Base-by-base conservation (phyloP, 2,888 invertebrate species). In the Branchellion lobata region DNA sequence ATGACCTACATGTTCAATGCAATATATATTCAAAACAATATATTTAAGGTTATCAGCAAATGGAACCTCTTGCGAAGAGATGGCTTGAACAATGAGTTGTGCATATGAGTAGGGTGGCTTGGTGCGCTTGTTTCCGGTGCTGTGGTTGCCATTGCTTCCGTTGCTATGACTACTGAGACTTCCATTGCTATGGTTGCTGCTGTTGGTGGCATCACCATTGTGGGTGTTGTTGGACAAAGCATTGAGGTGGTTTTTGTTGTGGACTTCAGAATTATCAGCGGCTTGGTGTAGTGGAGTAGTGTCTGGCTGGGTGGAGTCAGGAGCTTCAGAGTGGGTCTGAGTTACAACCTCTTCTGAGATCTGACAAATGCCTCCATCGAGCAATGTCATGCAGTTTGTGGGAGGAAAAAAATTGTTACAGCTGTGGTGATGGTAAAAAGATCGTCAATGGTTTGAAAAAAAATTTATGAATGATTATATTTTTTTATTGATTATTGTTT, bases 31-130 rank as follows among this genome's bases (percentile, higher is more conserved):
- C 47, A 47, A n/a, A n/a, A n/a, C n/a, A n/a, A n/a, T n/a, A n/a
- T n/a, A n/a, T n/a, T n/a, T n/a, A n/a, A n/a, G n/a, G n/a, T n/a
- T n/a, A n/a, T n/a, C n/a, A n/a, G n/a, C n/a, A n/a, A n/a, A n/a
- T n/a, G n/a, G 21, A 57, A 57, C 61, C 61, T 21, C 33, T 47
- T 81, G 81, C 33, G 95, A 95, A 24, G 95, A 94, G 84, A 98
- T 96, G 34, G 97, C 94, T 87, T 98, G 97, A 81, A 98, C 96
- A 85, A 98, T 98, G 82, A 98, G 91, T 90, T 98, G 97, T 83
- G 98, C 98, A 89, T 98, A 98, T 83, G 96, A 96, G 89, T 94
- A 98, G 18, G 97, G 97, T 78, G 98, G 97, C 81, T 88, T 88
- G 40, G 86, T 85, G 79, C 86, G 77, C 33, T 77, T 57, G 31